These are phyloP conservation scores for Xyliphius kryptos DNA, from an alignment of 2,113 vertebrate species.

Conservation along the genomic window DNA sequence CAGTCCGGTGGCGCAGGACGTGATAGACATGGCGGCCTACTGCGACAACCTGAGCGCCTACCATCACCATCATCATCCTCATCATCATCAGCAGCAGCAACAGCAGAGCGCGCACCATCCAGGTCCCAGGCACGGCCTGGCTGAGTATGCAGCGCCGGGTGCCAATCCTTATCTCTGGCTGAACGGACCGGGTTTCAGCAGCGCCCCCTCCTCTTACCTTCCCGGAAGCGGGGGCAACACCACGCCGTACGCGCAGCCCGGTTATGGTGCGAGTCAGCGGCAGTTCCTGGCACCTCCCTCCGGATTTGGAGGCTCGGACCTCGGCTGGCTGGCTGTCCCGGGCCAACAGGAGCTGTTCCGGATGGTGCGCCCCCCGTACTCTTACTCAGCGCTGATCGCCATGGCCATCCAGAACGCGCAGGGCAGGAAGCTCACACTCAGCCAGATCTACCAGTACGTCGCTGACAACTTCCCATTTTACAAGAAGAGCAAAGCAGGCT, in stretches of 20 bases:
- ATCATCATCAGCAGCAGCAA: no score
- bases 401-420: conserved; percentile 85
- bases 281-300: conserved; percentile 58
- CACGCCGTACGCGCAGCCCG: conserved; percentile 54
- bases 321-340: conserved; percentile 67
- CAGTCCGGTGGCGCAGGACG: conserved; percentile 57
- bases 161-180: conserved; percentile 72
- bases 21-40: conserved; percentile 66
- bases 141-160: conserved; percentile 54
- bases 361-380: conserved; percentile 81
- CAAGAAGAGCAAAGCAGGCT: conserved; percentile 74
- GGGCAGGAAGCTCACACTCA: conserved; percentile 75
- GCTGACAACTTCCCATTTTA: conserved; percentile 86
- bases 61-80: conserved; percentile 61
- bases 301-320: conserved; percentile 59
- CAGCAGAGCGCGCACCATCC: conserved; percentile 29
- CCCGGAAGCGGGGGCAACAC: conserved; percentile 54
- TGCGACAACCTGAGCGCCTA: conserved; percentile 65
- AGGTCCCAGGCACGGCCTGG: conserved; percentile 49
- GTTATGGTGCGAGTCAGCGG: conserved; percentile 63
- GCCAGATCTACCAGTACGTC: conserved; percentile 87
- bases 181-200: conserved; percentile 58
- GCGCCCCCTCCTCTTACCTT: conserved; percentile 60
- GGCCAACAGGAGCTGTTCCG: conserved; percentile 73
- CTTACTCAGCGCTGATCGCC: conserved; percentile 87